These are phyloP conservation scores for Ramphastos sulfuratus DNA, from an alignment of 2,113 vertebrate genomes.

Conservation along the genomic window DNA sequence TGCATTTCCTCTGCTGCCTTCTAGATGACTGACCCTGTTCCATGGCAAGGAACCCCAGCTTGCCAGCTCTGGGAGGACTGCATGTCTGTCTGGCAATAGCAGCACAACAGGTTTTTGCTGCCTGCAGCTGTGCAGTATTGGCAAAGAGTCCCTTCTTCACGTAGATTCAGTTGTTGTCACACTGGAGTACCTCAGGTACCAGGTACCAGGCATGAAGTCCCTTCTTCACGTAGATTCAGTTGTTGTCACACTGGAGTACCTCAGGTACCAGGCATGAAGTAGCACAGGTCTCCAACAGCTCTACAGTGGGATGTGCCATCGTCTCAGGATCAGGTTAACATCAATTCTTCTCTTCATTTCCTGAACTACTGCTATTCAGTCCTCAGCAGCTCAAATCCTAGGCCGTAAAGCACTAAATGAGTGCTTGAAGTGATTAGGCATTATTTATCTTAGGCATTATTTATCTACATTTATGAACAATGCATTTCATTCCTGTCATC, in stretches of 20 bases:
- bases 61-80: not conserved
- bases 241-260: not conserved
- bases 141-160: not conserved
- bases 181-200: not conserved
- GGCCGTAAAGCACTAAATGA: not conserved
- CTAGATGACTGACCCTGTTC: not conserved
- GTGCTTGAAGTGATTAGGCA: not conserved
- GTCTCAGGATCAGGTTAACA: not conserved
- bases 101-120: not conserved
- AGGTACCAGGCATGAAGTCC: not conserved
- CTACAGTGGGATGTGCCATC: not conserved
- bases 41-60: accelerated
- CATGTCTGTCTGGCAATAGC: accelerated
- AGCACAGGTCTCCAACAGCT: not conserved
- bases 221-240: not conserved
- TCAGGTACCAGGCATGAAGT: not conserved
- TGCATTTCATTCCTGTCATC: slow-evolving; percentile 41
- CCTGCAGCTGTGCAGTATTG: not conserved
- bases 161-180: not conserved
- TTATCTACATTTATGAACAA: slow-evolving; percentile 35
- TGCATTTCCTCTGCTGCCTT: not conserved
- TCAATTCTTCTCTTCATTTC: not conserved
- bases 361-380: not conserved
- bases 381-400: not conserved
- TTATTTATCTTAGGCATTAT: slow-evolving; percentile 12